Percentiles rank a stretch among this genome's conserved stretches.
Conservation (phyloP, 2,113 vertebrate genomes). For the Xenopus laevis region DNA sequence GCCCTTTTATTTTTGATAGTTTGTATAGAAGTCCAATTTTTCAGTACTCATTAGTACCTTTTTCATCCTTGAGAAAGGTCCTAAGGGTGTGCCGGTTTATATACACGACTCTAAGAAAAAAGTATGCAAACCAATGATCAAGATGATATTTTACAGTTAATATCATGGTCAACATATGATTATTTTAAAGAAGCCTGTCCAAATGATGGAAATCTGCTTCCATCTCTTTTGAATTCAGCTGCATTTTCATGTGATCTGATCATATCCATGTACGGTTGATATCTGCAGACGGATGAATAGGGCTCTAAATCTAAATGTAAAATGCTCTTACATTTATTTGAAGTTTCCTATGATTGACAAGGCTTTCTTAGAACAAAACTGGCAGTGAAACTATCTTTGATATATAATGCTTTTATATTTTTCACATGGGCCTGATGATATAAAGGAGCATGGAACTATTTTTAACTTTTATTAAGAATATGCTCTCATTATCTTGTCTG, state of each 20-base stretch:
- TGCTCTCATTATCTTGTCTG: slow-evolving; percentile 6
- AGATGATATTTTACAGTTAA: no score
- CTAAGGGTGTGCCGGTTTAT: no score
- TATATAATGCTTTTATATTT: slow-evolving; percentile 39
- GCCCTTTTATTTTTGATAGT: no score
- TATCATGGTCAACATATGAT: slow-evolving; percentile 10
- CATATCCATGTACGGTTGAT: slow-evolving; percentile 38
- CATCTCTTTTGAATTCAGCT: slow-evolving; percentile 33
- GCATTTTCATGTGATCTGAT: slow-evolving; percentile 41
- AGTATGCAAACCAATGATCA: no score
- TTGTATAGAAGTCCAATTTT: no score
- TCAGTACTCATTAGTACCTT: no score
- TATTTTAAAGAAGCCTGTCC: slow-evolving; percentile 34
- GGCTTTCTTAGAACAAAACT: slow-evolving; percentile 45
- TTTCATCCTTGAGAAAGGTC: no score
- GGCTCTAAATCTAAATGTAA: slow-evolving; percentile 42
- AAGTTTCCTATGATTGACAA: slow-evolving; percentile 43
- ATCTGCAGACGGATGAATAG: slow-evolving; percentile 41
- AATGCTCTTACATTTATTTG: slow-evolving; percentile 41
- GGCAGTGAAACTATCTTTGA: slow-evolving; percentile 41
- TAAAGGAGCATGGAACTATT: slow-evolving; percentile 33
- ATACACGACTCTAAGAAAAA: no score
- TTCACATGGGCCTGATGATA: slow-evolving; percentile 35
- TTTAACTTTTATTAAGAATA: slow-evolving; percentile 27
- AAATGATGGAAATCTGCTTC: slow-evolving; percentile 40